Conservation (phyloP, 2,113 vertebrate genomes). For the Aptenodytes forsteri region DNA sequence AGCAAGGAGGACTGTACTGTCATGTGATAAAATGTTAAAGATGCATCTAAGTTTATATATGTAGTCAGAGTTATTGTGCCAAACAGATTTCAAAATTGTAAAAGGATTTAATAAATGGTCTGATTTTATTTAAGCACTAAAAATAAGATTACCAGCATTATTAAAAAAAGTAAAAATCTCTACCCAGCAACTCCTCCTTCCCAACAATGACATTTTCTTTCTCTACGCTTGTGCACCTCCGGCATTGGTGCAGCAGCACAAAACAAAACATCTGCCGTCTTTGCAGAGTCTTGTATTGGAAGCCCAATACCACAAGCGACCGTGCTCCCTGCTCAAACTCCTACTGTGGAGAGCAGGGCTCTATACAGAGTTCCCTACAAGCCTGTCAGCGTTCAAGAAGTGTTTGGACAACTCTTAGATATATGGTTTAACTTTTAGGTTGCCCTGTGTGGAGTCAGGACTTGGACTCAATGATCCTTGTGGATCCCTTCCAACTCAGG, state of each 20-base stretch:
- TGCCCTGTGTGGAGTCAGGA: background rate
- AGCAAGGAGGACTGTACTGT: background rate
- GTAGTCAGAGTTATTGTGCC: background rate
- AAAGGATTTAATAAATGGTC: background rate
- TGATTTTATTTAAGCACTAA: background rate
- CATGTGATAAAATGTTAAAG: background rate
- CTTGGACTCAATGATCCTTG: background rate
- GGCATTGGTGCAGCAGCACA: background rate
- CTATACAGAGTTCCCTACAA: background rate
- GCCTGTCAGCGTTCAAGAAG: background rate
- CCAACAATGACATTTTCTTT: background rate
- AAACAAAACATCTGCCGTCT: background rate
- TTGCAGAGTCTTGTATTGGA: background rate
- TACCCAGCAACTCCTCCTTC: background rate
- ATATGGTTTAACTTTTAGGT: background rate
- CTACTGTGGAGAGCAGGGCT: background rate
- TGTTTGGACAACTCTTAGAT: background rate
- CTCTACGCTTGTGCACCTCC: background rate
- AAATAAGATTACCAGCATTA: background rate
- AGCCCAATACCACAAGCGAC: background rate
- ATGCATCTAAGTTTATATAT: background rate
- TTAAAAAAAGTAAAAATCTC: background rate
- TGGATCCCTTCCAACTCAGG: background rate
- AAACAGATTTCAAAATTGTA: background rate
- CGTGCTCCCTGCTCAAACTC: background rate